phyloP scores from a whole-genome alignment of 1,140 invertebrate species.

The Drosophila kanapiae region DNA sequence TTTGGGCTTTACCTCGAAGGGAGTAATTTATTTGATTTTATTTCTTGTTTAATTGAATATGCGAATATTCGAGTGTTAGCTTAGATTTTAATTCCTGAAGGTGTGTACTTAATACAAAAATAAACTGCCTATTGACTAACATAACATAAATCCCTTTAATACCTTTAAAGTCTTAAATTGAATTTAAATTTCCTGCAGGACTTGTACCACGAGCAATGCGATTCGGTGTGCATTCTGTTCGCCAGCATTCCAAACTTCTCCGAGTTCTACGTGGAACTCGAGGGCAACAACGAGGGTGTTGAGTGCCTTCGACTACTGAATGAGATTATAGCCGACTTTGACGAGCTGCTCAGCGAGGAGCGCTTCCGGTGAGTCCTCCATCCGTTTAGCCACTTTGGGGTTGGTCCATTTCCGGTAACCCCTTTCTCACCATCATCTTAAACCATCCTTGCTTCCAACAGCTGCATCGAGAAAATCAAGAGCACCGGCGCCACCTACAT shows the following conservation, averaged over 20 bases:
- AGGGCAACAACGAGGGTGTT: constrained; percentile 97
- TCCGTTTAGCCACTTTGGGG: constrained; percentile 22
- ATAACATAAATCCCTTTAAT: background rate
- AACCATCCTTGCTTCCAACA: constrained; percentile 13
- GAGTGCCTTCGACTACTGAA: constrained; percentile 97
- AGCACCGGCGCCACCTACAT: constrained; percentile 98
- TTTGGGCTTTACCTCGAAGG: background rate
- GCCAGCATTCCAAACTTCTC: constrained; percentile 99
- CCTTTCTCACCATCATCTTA: background rate
- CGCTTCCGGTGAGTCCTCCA: constrained; percentile 88
- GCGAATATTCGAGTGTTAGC: too few species aligned
- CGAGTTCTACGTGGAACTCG: constrained; percentile 97
- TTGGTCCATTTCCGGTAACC: background rate
- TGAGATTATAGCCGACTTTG: constrained; percentile 99
- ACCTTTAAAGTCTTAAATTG: background rate
- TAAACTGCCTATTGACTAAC: too few species aligned
- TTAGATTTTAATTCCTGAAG: background rate
- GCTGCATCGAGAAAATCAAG: constrained; percentile 98
- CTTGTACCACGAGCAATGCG: constrained; percentile 97
- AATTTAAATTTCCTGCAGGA: constrained; percentile 88
- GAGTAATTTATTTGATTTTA: background rate
- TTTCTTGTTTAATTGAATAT: background rate
- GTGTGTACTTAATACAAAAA: background rate
- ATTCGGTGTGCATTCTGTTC: constrained; percentile 97
- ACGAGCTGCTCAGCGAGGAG: constrained; percentile 94